Percentiles rank a stretch among this genome's conserved stretches.
Evolutionary conservation across 2,888 invertebrate genomes (phyloP).

Genomic region (Tuberolachnus salignus): DNA sequence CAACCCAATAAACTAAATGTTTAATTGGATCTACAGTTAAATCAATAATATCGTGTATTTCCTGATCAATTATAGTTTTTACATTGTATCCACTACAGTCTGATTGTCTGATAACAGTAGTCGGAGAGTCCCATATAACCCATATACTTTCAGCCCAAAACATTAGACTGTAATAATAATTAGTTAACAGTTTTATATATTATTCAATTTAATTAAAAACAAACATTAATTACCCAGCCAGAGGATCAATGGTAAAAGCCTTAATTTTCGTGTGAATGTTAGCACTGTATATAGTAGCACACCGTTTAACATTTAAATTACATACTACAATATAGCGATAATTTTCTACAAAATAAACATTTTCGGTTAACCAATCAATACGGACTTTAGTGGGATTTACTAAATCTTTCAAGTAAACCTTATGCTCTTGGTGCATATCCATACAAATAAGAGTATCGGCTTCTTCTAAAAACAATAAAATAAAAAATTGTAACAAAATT

Average conservation of each 20-base stretch:
- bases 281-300: constrained; percentile 67
- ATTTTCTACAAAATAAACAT: constrained; percentile 71
- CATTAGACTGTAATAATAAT: constrained; percentile 61
- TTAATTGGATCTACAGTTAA: constrained; percentile 68
- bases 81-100: constrained; percentile 67
- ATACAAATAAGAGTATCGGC: constrained; percentile 35
- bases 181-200: neutral
- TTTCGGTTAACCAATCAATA: constrained; percentile 77
- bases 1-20: constrained; percentile 76
- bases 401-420: constrained; percentile 62
- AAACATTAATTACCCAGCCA: constrained; percentile 59
- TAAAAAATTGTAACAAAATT: too few species aligned
- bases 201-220: neutral
- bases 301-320: constrained; percentile 66
- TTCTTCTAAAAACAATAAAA: constrained; percentile 34
- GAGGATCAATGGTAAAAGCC: constrained; percentile 71
- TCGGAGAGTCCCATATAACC: constrained; percentile 59
- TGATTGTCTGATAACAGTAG: constrained; percentile 62
- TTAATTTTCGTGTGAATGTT: constrained; percentile 66
- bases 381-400: constrained; percentile 68
- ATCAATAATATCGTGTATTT: constrained; percentile 67
- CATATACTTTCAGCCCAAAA: constrained; percentile 63
- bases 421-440: constrained; percentile 43
- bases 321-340: constrained; percentile 64
- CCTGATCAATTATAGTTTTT: constrained; percentile 62